Evolutionary conservation across 2,113 vertebrate genomes (phyloP), one percentile per base, ranked within the genome.

Genomic region (Phylloscopus whistleri): DNA sequence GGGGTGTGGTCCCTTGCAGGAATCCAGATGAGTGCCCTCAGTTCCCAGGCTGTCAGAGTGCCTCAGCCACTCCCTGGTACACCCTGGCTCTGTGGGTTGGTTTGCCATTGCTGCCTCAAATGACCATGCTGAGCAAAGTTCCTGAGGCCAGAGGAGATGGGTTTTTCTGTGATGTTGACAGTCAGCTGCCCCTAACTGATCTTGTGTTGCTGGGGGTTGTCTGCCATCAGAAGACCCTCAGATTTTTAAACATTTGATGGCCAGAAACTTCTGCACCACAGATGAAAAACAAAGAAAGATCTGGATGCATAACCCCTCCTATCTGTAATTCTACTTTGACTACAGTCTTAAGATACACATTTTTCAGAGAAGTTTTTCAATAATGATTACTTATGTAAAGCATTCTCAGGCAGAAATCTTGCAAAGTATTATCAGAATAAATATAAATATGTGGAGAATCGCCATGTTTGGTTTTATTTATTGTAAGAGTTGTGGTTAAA

Each of bases 401-500:
- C 52, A 52, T 77, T 88, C 24, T 21, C 66, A 77, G 68, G n/a
- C 63, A 52, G 51, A 52, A 86, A 43, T 49, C 86, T 94, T 78
- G 62, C 6, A 53, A 62, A 88, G 59, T 6, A 1, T 83, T 88
- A 86, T 53, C 55, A 86, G 60, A 81, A 63, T 63, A 79, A 90
- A 89, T 84, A 43, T 16, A 48, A 58, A 63, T 84, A 72, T 70
- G 58, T 69, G 68, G 70, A 55, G 68, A 89, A 88, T 89, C 35
- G 44, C 73, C 19, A 1, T 62, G 76, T 90, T 94, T 95, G 93
- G 72, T 88, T 96, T 95, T 84, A 85, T 90, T 96, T 95, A 75
- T 94, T 97, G 53, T 91, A 93, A 96, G 93, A 39, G 70, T 89
- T 90, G 80, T 94, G 93, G 72, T 97, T 95, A 84, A 97, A 97